These are phyloP conservation scores for Allolobophora icterica DNA, from an alignment of 2,888 invertebrate genomes.

Conservation along the genomic window DNA sequence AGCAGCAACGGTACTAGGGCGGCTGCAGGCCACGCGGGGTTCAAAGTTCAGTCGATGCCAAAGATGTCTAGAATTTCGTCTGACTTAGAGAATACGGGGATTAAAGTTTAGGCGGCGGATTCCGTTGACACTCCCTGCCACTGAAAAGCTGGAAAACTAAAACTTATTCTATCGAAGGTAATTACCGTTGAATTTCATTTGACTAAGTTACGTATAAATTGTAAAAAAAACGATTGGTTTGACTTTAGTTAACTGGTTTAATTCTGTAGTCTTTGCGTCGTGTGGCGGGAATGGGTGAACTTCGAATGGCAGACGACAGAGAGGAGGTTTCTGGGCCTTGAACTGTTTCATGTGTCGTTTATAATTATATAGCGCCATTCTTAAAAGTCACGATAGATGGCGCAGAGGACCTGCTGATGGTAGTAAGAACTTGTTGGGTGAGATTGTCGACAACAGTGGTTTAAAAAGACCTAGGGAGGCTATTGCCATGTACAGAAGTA, in stretches of 20 bases:
- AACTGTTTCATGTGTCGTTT: background rate
- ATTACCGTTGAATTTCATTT: background rate
- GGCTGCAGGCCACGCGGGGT: conserved; percentile 1
- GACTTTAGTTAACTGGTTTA: background rate
- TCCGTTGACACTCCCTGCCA: background rate
- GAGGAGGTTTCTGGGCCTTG: background rate
- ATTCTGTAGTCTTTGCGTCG: background rate
- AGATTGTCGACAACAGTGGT: background rate
- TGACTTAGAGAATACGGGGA: background rate
- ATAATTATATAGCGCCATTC: background rate
- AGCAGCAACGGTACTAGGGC: background rate
- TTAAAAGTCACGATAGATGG: too few relatives aligned
- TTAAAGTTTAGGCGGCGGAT: conserved; percentile 17
- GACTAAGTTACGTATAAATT: background rate
- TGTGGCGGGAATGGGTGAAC: background rate
- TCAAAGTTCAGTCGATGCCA: conserved; percentile 11
- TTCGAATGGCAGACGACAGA: background rate
- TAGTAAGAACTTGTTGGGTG: background rate
- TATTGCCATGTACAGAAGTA: too few relatives aligned
- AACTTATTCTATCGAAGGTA: background rate
- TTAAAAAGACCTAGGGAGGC: background rate
- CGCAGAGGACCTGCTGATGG: background rate
- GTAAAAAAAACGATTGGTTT: background rate
- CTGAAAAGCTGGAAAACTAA: background rate
- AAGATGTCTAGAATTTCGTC: conserved; percentile 12